Conservation (phyloP, 2,797 vertebrate genomes). For the Phataginus tricuspis region DNA sequence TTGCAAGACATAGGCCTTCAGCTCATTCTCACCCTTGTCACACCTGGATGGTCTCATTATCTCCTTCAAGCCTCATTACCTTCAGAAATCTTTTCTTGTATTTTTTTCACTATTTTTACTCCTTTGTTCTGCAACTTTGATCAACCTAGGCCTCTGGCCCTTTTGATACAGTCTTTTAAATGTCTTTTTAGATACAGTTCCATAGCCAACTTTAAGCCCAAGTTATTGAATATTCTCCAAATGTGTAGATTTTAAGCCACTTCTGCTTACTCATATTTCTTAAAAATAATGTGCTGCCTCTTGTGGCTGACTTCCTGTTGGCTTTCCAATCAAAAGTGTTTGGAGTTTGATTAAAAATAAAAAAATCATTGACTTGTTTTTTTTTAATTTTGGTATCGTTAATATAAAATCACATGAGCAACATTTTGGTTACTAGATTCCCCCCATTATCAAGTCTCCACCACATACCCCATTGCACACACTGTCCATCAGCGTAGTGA, state of each 20-base stretch:
- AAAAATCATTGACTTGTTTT: too few species aligned
- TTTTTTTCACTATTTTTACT: not conserved
- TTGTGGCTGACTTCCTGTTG: not conserved
- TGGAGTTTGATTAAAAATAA: too few species aligned
- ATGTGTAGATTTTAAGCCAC: not conserved
- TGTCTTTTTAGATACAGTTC: slow-evolving; percentile 37
- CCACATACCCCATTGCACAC: too few species aligned
- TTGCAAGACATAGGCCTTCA: not conserved
- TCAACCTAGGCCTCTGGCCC: not conserved
- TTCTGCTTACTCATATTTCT: slow-evolving; percentile 8
- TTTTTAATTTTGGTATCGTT: too few species aligned
- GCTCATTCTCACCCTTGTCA: not conserved
- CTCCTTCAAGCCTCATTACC: not conserved
- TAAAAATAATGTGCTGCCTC: slow-evolving; percentile 36
- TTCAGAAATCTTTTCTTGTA: not conserved
- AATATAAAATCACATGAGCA: too few species aligned
- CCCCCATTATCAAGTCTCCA: too few species aligned
- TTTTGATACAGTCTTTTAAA: not conserved
- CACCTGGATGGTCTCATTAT: not conserved
- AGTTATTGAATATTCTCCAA: not conserved
- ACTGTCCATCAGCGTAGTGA: too few species aligned
- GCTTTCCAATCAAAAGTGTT: not conserved
- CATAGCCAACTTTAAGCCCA: not conserved
- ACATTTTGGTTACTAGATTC: too few species aligned
- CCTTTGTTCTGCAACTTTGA: not conserved